Evolutionary conservation across 2,797 vertebrate genomes (phyloP).

Genomic region (Chrysocyon brachyurus): DNA sequence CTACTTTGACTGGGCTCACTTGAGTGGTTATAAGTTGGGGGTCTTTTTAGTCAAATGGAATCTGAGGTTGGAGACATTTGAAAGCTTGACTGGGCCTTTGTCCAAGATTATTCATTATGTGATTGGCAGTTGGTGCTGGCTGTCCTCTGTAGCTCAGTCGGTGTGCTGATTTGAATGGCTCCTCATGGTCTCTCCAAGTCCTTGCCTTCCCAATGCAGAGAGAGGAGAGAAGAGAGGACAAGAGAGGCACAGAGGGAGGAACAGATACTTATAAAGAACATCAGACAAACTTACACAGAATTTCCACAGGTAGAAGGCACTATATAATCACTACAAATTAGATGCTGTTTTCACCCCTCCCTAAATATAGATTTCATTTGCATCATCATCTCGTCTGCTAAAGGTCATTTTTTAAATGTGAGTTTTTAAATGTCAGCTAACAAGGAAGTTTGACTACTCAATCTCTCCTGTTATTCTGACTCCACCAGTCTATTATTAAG

Average conservation of each 20-base stretch:
- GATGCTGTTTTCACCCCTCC: slow-evolving; percentile 86
- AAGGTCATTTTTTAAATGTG: slow-evolving; percentile 92
- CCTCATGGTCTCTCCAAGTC: not conserved
- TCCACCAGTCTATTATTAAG: slow-evolving; percentile 88
- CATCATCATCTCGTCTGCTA: slow-evolving; percentile 90
- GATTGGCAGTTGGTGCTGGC: not conserved
- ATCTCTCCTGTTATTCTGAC: slow-evolving; percentile 88
- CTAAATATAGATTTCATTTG: slow-evolving; percentile 91
- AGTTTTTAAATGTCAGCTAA: slow-evolving; percentile 92
- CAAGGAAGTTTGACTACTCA: slow-evolving; percentile 89
- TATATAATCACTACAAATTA: slow-evolving; percentile 85
- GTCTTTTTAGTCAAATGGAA: not conserved
- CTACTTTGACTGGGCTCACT: not conserved
- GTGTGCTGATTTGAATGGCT: not conserved
- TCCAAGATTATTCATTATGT: not conserved
- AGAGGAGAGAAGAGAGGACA: no score
- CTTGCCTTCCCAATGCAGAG: not conserved
- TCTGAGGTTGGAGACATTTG: not conserved
- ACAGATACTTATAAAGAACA: slow-evolving; percentile 10
- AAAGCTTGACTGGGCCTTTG: not conserved
- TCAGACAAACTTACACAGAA: slow-evolving; percentile 18
- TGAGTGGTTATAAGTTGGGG: not conserved
- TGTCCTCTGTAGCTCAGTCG: not conserved
- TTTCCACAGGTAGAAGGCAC: slow-evolving; percentile 80
- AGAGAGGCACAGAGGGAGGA: not conserved